These are phyloP conservation scores for Oryctes rhinoceros DNA, from an alignment of 1,140 invertebrate genomes.

Conservation along the genomic window DNA sequence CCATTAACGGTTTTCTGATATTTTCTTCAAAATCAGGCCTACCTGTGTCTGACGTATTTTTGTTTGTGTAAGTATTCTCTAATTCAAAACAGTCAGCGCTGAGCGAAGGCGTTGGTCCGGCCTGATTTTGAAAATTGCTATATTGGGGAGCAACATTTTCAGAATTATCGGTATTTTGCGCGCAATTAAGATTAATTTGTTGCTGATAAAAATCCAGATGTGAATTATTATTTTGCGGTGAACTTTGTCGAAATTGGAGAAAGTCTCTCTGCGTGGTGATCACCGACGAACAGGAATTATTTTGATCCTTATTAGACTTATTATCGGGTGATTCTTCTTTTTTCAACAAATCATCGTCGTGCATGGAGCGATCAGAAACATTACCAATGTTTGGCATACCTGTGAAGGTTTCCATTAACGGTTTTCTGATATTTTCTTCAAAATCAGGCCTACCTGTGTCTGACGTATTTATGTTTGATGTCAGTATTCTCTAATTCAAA, in stretches of 20 bases:
- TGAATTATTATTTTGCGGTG: neutral
- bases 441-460: neutral
- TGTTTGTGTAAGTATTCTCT: neutral
- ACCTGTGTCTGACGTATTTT: neutral
- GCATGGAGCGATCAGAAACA: neutral
- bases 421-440: neutral
- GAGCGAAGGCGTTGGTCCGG: no score
- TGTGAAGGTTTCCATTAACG: neutral
- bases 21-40: neutral
- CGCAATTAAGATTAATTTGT: neutral
- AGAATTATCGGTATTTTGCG: neutral
- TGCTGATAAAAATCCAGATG: neutral
- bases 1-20: neutral
- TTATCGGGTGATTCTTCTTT: neutral
- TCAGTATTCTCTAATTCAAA: neutral
- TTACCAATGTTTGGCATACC: neutral
- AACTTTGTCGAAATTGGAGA: neutral
- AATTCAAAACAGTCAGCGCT: no score
- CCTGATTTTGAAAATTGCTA: neutral
- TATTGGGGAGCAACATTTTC: neutral
- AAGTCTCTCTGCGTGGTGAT: neutral
- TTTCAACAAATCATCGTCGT: neutral
- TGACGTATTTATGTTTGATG: neutral
- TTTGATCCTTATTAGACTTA: neutral
- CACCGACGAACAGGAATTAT: neutral